phyloP scores from a whole-genome alignment of 92 coral and sea anemone species.

The Umimayanthus kanabou region DNA sequence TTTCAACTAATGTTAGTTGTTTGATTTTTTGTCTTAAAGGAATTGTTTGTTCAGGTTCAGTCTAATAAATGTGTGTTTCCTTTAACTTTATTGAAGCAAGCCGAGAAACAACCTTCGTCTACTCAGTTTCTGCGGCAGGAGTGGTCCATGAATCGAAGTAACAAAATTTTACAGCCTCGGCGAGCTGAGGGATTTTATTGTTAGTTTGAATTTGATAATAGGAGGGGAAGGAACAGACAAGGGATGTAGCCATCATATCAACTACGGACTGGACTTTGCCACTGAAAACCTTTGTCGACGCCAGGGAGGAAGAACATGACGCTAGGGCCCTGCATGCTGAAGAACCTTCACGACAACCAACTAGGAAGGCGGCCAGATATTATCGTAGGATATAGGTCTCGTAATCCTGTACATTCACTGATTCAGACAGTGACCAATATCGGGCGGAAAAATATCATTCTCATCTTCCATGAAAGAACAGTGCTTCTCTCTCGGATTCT shows the following conservation, averaged over 20 bases:
- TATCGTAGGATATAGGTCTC: background rate
- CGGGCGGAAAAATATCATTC: constrained; percentile 20
- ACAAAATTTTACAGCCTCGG: constrained; percentile 94
- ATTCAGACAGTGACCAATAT: constrained; percentile 1
- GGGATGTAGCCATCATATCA: constrained; percentile 30
- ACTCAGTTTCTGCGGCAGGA: constrained; percentile 93
- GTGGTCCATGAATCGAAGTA: constrained; percentile 84
- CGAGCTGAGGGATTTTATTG: constrained; percentile 72
- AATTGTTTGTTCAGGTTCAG: background rate
- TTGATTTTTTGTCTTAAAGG: background rate
- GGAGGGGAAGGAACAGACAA: constrained; percentile 69
- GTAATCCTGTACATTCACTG: background rate
- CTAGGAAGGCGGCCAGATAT: constrained; percentile 82
- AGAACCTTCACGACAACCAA: constrained; percentile 92
- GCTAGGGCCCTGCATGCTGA: too few relatives aligned
- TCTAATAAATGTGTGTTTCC: background rate
- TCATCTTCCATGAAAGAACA: background rate
- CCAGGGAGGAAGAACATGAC: too few relatives aligned
- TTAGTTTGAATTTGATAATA: constrained; percentile 77
- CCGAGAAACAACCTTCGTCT: constrained; percentile 91
- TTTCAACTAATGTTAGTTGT: background rate
- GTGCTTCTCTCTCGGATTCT: constrained; percentile 16
- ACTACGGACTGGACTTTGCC: too few relatives aligned
- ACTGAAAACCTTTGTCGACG: too few relatives aligned
- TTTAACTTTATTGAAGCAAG: constrained; percentile 60